Percentiles rank a stretch among this genome's conserved stretches.
phyloP scores from a whole-genome alignment of 2,113 vertebrate species.

The Notothenia coriiceps region DNA sequence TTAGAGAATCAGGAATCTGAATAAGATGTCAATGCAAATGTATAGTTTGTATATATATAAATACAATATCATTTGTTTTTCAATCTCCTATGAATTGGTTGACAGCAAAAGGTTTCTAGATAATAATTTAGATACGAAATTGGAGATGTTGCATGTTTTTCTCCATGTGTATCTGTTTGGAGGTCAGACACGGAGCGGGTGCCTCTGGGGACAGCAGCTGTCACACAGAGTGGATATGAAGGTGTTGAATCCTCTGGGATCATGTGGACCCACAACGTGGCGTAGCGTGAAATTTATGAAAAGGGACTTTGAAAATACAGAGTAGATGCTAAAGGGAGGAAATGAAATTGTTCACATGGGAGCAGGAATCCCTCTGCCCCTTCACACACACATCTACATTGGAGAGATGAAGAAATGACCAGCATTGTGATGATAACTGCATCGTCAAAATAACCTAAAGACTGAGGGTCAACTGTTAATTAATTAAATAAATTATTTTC shows the following conservation, averaged over 20 bases:
- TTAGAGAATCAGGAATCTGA: too few species aligned
- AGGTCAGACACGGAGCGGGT: slow-evolving; percentile 33
- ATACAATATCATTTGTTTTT: not conserved
- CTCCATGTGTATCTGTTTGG: slow-evolving; percentile 14
- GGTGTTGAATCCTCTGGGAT: slow-evolving; percentile 21
- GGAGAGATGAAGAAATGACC: slow-evolving; percentile 8
- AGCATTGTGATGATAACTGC: not conserved
- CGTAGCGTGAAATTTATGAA: slow-evolving; percentile 29
- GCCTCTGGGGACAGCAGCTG: slow-evolving; percentile 37
- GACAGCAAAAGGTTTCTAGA: slow-evolving; percentile 2
- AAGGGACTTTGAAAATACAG: slow-evolving; percentile 30
- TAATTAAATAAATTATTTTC: too few species aligned
- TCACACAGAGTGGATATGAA: slow-evolving; percentile 19
- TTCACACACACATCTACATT: slow-evolving; percentile 23
- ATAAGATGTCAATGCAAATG: not conserved
- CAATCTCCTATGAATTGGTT: not conserved
- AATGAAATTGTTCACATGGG: slow-evolving; percentile 12
- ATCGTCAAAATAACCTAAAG: slow-evolving; percentile 1
- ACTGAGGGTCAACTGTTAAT: too few species aligned
- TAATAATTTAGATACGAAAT: not conserved
- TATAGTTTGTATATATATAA: not conserved
- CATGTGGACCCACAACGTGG: not conserved
- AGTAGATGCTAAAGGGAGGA: slow-evolving; percentile 2
- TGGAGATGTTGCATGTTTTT: not conserved
- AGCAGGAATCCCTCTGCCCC: not conserved